phyloP scores from a whole-genome alignment of 2,797 vertebrate genomes.

The Periophthalmus magnuspinnatus region DNA sequence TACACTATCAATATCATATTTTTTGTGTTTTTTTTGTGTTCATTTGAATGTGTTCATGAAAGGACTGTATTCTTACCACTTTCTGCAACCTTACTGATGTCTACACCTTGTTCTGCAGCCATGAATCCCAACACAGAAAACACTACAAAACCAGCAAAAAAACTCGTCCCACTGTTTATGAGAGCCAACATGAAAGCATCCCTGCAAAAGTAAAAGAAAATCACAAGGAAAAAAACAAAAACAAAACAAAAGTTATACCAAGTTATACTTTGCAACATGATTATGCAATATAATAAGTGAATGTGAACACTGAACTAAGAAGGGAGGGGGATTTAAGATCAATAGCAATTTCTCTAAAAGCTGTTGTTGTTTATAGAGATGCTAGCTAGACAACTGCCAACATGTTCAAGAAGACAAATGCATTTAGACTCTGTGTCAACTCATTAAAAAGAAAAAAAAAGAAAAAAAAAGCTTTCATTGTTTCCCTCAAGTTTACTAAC shows the following conservation, averaged over 20 bases:
- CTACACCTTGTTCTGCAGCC: conserved; percentile 84
- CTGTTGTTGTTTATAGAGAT: conserved; percentile 42
- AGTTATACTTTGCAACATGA: conserved; percentile 28
- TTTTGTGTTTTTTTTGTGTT: conserved; percentile 9
- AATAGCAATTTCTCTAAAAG: conserved; percentile 60
- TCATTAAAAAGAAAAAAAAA: no score
- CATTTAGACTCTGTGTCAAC: background rate
- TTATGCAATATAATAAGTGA: conserved; percentile 19
- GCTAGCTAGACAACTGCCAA: background rate
- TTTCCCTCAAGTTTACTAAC: background rate
- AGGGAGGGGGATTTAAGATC: conserved; percentile 40
- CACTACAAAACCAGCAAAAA: conserved; percentile 85
- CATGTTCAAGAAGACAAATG: background rate
- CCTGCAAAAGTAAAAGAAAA: conserved; percentile 50
- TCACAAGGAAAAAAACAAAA: background rate
- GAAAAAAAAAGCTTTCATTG: background rate
- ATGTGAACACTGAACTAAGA: conserved; percentile 34
- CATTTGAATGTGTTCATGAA: conserved; percentile 1
- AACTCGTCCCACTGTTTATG: conserved; percentile 85
- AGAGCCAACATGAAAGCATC: conserved; percentile 82
- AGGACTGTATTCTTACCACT: conserved; percentile 74
- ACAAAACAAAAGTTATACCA: conserved; percentile 2
- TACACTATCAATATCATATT: conserved; percentile 4
- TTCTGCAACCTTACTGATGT: conserved; percentile 86
- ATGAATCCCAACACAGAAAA: conserved; percentile 87